Conservation (phyloP, 2,113 vertebrate genomes). For the Pavo muticus region DNA sequence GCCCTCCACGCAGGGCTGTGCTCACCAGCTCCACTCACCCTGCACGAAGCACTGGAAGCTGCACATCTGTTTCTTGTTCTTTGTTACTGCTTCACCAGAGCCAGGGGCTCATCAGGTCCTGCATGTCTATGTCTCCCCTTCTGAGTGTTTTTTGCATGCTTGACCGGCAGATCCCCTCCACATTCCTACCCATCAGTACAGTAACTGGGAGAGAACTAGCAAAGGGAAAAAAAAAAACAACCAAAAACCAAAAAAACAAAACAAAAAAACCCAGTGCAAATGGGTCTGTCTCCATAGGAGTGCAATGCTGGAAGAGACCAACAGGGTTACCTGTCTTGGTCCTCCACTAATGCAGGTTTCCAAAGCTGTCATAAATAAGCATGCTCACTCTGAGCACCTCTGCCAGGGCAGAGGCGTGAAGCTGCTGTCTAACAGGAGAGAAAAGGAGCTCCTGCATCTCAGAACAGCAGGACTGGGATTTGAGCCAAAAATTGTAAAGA, state of each 20-base stretch:
- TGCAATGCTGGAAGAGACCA: fast-evolving
- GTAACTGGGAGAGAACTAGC: not conserved
- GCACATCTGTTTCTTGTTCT: fast-evolving
- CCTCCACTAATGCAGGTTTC: not conserved
- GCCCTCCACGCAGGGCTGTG: not conserved
- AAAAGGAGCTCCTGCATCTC: not conserved
- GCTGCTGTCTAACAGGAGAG: not conserved
- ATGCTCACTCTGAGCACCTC: fast-evolving
- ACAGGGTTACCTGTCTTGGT: fast-evolving
- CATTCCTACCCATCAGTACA: not conserved
- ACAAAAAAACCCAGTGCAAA: fast-evolving
- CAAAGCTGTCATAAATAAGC: fast-evolving
- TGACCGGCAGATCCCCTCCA: not conserved
- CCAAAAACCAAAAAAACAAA: too few species aligned
- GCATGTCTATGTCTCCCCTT: fast-evolving
- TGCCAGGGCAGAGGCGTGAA: not conserved
- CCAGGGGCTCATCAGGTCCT: not conserved
- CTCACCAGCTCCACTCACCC: not conserved
- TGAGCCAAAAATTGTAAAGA: not conserved
- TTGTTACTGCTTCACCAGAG: not conserved
- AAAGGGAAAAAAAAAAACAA: too few species aligned
- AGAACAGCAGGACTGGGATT: not conserved
- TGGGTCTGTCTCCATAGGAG: fast-evolving
- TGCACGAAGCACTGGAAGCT: not conserved
- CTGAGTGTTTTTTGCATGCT: not conserved